phyloP scores from a whole-genome alignment of 2,888 invertebrate genomes.

The Drosophila melanosoma region DNA sequence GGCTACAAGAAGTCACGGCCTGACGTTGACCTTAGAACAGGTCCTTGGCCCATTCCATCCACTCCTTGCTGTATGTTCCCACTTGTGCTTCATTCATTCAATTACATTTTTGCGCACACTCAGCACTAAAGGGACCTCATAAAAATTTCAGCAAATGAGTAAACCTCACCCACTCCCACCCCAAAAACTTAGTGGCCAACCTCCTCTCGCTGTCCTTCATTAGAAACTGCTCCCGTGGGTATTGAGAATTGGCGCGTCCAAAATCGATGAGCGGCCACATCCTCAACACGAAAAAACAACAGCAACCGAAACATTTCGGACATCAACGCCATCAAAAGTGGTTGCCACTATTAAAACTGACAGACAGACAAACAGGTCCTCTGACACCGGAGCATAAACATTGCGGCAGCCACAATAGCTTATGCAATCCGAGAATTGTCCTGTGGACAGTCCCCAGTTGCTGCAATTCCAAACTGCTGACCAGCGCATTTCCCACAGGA shows the following conservation, averaged over 20 bases:
- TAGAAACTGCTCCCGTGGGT: constrained; percentile 73
- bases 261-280: constrained; percentile 62
- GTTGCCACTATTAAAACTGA: constrained; percentile 75
- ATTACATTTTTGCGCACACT: constrained; percentile 81
- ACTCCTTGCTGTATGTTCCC: neutral
- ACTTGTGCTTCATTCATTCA: constrained; percentile 64
- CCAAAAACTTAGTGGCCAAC: neutral
- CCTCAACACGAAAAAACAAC: constrained; percentile 7
- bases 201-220: constrained; percentile 62
- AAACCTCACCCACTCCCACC: neutral
- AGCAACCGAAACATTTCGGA: constrained; percentile 15
- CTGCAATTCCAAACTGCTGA: constrained; percentile 57
- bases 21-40: constrained; percentile 46
- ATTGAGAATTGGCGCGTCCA: constrained; percentile 58
- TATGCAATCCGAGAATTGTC: constrained; percentile 44
- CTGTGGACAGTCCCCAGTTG: constrained; percentile 17
- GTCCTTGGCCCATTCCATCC: constrained; percentile 2
- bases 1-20: constrained; percentile 51
- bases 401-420: constrained; percentile 65
- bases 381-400: constrained; percentile 57
- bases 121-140: constrained; percentile 81
- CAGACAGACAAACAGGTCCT: constrained; percentile 41
- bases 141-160: constrained; percentile 77
- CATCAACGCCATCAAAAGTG: constrained; percentile 71
- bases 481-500: constrained; percentile 64